phyloP scores from a whole-genome alignment of 2,797 vertebrate species.

The Semotilus atromaculatus region DNA sequence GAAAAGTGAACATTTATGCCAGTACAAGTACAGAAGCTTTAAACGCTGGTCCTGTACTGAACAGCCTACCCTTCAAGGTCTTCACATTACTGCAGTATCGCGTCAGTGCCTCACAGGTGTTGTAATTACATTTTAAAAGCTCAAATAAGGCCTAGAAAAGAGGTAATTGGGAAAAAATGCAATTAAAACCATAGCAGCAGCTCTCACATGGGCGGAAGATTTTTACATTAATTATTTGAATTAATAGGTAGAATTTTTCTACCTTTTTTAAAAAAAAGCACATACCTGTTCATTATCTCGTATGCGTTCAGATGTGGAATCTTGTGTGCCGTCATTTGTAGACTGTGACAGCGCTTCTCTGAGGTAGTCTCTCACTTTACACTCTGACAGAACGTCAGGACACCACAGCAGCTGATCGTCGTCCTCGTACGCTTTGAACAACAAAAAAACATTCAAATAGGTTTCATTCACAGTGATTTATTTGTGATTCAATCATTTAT shows the following conservation, averaged over 20 bases:
- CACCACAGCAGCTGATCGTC: slow-evolving; percentile 95
- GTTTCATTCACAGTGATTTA: neutral
- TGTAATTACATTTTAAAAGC: slow-evolving; percentile 92
- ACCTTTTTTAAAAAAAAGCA: slow-evolving; percentile 17
- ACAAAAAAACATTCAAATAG: slow-evolving; percentile 29
- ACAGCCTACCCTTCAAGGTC: slow-evolving; percentile 86
- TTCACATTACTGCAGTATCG: slow-evolving; percentile 87
- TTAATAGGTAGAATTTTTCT: no score
- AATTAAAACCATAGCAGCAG: neutral
- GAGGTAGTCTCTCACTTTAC: slow-evolving; percentile 90
- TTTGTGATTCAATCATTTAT: neutral
- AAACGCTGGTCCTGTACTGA: neutral
- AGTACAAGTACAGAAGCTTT: neutral
- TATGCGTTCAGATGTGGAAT: slow-evolving; percentile 82
- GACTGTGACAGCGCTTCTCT: slow-evolving; percentile 84
- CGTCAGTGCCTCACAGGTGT: slow-evolving; percentile 88
- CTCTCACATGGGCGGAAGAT: neutral
- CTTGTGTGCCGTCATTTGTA: slow-evolving; percentile 80
- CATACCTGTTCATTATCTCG: slow-evolving; percentile 93
- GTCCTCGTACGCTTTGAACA: slow-evolving; percentile 86
- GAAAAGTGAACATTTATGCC: neutral
- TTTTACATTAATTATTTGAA: neutral
- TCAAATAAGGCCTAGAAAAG: slow-evolving; percentile 88
- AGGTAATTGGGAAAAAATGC: neutral
- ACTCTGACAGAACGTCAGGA: slow-evolving; percentile 87